phyloP scores from a whole-genome alignment of 1,140 invertebrate species.

The Ips typographus region DNA sequence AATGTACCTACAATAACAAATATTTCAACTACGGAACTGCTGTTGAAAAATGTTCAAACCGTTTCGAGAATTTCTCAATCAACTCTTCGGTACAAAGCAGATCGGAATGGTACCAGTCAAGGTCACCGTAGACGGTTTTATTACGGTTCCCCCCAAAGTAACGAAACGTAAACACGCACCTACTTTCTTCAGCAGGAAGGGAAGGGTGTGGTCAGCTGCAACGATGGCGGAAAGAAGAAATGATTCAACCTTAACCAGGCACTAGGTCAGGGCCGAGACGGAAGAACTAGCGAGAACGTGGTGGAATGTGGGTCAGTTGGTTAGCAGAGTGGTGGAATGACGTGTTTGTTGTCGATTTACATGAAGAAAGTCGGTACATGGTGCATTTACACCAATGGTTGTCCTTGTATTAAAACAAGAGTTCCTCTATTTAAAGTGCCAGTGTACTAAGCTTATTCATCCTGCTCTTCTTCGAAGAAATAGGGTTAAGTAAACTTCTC shows the following conservation, averaged over 20 bases:
- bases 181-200: slow-evolving; percentile 27
- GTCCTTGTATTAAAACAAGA: neutral
- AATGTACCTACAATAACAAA: too few relatives aligned
- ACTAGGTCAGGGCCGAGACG: slow-evolving; percentile 26
- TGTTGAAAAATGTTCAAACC: too few relatives aligned
- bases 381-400: slow-evolving; percentile 16
- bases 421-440: too few relatives aligned
- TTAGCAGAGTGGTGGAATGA: slow-evolving; percentile 12
- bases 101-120: neutral
- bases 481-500: too few relatives aligned
- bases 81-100: too few relatives aligned
- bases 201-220: slow-evolving; percentile 17
- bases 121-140: slow-evolving; percentile 17
- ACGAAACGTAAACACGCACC: slow-evolving; percentile 13
- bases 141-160: slow-evolving; percentile 18
- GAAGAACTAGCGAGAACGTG: slow-evolving; percentile 9
- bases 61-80: too few relatives aligned
- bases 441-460: too few relatives aligned
- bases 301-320: slow-evolving; percentile 27
- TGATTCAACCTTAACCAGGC: slow-evolving; percentile 2
- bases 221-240: slow-evolving; percentile 19
- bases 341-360: slow-evolving; percentile 11
- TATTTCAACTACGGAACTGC: too few relatives aligned
- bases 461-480: too few relatives aligned
- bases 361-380: slow-evolving; percentile 12